These are phyloP conservation scores for Plectropomus leopardus DNA, from an alignment of 2,113 vertebrate species.

Conservation along the genomic window DNA sequence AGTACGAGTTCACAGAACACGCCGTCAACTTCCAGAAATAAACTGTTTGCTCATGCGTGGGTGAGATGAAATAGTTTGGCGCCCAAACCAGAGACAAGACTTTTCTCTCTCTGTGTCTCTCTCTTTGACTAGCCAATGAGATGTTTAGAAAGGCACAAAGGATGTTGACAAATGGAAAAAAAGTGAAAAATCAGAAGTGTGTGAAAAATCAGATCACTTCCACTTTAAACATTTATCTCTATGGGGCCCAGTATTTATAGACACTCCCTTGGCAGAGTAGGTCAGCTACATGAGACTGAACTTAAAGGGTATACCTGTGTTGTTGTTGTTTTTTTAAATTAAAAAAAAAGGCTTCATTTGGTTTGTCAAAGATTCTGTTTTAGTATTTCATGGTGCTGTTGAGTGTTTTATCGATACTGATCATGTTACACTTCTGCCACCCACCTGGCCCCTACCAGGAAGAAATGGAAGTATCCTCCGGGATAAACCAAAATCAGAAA, in stretches of 20 bases:
- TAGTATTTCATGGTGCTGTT: neutral
- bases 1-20: constrained; percentile 79
- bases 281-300: neutral
- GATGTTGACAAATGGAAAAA: constrained; percentile 30
- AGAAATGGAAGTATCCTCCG: neutral
- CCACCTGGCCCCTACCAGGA: neutral
- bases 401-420: neutral
- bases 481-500: neutral
- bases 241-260: constrained; percentile 13
- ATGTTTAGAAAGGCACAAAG: constrained; percentile 26
- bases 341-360: neutral
- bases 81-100: constrained; percentile 67
- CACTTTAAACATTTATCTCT: constrained; percentile 16
- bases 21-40: constrained; percentile 83
- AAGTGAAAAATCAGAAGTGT: constrained; percentile 17
- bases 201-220: constrained; percentile 32
- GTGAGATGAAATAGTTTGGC: constrained; percentile 80
- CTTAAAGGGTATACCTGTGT: neutral
- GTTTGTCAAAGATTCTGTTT: neutral
- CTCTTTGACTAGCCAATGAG: constrained; percentile 40
- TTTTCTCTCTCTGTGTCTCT: constrained; percentile 63
- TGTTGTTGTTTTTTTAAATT: neutral
- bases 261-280: neutral
- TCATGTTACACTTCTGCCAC: neutral
- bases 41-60: constrained; percentile 85